Conservation (phyloP, 2,797 vertebrate genomes). For the Oryzias sinensis region DNA sequence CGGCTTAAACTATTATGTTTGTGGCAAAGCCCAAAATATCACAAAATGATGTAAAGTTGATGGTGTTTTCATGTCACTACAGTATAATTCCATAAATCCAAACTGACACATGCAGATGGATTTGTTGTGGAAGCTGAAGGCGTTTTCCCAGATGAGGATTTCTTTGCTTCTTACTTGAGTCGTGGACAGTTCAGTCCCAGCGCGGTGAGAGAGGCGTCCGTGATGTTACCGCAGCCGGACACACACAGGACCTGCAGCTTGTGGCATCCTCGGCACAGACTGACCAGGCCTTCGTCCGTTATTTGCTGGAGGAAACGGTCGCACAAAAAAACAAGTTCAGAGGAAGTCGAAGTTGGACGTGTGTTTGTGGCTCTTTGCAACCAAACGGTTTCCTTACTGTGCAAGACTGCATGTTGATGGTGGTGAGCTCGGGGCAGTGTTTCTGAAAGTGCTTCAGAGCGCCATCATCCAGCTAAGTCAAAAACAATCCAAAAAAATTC, state of each 20-base stretch:
- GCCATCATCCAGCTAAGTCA: slow-evolving; percentile 85
- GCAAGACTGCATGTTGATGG: slow-evolving; percentile 93
- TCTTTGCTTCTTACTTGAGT: slow-evolving; percentile 82
- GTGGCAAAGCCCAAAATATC: too few species aligned
- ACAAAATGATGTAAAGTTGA: too few species aligned
- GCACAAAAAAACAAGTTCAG: slow-evolving; percentile 23
- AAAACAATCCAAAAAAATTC: neutral
- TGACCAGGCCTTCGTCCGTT: slow-evolving; percentile 89
- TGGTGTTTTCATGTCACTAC: too few species aligned
- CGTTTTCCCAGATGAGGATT: neutral
- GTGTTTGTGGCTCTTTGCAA: slow-evolving; percentile 6
- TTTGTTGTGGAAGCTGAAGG: neutral
- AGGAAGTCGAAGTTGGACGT: slow-evolving; percentile 12
- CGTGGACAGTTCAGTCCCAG: slow-evolving; percentile 90
- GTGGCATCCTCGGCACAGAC: slow-evolving; percentile 87
- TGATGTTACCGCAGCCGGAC: slow-evolving; percentile 90
- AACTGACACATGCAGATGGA: too few species aligned
- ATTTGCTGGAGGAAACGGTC: slow-evolving; percentile 77
- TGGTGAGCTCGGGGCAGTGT: slow-evolving; percentile 88
- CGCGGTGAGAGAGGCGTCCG: slow-evolving; percentile 88
- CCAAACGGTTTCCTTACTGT: slow-evolving; percentile 76
- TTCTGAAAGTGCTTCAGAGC: slow-evolving; percentile 89
- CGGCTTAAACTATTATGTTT: neutral
- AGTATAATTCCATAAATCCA: too few species aligned
- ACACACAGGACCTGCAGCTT: slow-evolving; percentile 89